These are phyloP conservation scores for Lepetodrilus schrolli DNA, from an alignment of 2,888 invertebrate genomes.

Conservation along the genomic window DNA sequence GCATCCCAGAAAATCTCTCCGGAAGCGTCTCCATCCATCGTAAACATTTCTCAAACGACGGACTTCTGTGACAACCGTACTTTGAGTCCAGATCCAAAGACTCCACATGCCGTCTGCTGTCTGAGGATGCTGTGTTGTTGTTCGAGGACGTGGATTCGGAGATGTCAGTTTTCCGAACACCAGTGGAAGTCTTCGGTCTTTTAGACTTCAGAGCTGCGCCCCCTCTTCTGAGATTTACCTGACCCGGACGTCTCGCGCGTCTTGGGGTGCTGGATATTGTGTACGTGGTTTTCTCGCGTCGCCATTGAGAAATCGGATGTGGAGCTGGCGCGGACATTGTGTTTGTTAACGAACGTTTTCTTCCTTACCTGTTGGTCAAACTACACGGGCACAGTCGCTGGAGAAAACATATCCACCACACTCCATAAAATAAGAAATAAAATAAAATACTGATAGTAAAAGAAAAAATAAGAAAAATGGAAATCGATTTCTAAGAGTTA, in stretches of 20 bases:
- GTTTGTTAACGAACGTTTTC: no score
- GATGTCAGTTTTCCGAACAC: not conserved
- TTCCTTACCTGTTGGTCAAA: no score
- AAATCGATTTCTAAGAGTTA: no score
- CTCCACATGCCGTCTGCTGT: not conserved
- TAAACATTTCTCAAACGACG: slow-evolving; percentile 53
- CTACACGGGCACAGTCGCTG: no score
- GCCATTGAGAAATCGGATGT: not conserved
- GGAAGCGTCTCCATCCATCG: slow-evolving; percentile 62
- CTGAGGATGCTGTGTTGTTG: not conserved
- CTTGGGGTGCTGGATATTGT: not conserved
- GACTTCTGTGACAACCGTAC: slow-evolving; percentile 13
- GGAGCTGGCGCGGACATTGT: not conserved
- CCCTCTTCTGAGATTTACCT: not conserved
- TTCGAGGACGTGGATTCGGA: not conserved
- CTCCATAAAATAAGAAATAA: no score
- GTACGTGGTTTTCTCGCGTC: not conserved
- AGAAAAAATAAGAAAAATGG: no score
- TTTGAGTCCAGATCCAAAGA: not conserved
- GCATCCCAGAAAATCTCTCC: slow-evolving; percentile 61
- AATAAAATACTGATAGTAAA: no score
- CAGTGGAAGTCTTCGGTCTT: not conserved
- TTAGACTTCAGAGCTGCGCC: not conserved
- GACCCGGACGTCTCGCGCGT: not conserved
- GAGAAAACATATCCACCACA: no score